phyloP scores from a whole-genome alignment of 1,140 invertebrate genomes.

The Teleogryllus occipitalis region DNA sequence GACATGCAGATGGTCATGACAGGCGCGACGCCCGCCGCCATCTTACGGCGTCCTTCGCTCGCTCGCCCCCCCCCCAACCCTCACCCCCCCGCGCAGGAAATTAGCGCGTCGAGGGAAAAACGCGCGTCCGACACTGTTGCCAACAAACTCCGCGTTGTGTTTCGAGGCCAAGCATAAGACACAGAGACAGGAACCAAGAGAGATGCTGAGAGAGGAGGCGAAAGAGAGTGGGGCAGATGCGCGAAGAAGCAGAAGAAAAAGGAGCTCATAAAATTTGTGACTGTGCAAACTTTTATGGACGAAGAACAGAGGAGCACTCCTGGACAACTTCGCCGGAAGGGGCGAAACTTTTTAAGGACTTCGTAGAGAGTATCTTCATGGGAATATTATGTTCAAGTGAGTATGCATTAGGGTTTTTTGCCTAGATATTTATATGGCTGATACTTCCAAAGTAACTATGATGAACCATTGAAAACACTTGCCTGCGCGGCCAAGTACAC shows the following conservation, averaged over 20 bases:
- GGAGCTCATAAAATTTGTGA: not conserved
- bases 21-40: not conserved
- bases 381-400: conserved; percentile 5
- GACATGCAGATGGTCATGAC: not conserved
- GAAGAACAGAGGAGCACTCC: not conserved
- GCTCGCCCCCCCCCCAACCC: no score
- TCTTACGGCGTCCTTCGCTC: not conserved
- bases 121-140: not conserved
- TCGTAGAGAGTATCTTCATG: conserved; percentile 4
- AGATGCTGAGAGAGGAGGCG: not conserved
- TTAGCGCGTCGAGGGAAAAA: conserved; percentile 3
- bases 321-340: not conserved
- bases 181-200: not conserved
- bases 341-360: not conserved
- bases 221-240: not conserved
- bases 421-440: conserved; percentile 1
- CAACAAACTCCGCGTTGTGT: not conserved
- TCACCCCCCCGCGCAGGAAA: not conserved
- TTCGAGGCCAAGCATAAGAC: not conserved
- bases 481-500: not conserved
- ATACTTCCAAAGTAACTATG: conserved; percentile 1
- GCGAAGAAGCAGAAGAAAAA: not conserved
- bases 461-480: not conserved
- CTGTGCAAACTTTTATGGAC: not conserved
- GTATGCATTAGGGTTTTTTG: not conserved